Conservation (phyloP, 2,888 invertebrate species). For the Metopia argyrocephala region DNA sequence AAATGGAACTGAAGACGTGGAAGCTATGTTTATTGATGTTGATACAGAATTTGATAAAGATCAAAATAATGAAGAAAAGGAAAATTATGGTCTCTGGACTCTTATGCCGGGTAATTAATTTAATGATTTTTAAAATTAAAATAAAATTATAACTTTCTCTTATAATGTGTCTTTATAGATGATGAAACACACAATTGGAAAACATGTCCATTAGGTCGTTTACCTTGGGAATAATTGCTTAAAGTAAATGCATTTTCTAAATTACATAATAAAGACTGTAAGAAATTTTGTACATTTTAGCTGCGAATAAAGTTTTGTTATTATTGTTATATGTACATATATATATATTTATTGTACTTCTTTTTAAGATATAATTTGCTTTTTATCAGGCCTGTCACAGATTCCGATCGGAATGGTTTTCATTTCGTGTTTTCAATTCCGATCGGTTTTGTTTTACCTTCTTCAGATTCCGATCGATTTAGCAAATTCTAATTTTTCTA, state of each 20-base stretch:
- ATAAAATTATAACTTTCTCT: too few species aligned
- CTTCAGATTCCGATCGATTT: too few species aligned
- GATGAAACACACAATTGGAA: slow-evolving; percentile 71
- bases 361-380: neutral
- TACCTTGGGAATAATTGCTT: slow-evolving; percentile 71
- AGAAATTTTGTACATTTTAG: neutral
- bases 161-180: slow-evolving; percentile 55
- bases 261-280: neutral
- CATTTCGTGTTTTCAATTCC: too few species aligned
- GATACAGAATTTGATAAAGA: slow-evolving; percentile 23
- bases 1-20: slow-evolving; percentile 22
- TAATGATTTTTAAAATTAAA: too few species aligned
- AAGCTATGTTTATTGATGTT: slow-evolving; percentile 41
- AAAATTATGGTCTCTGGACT: slow-evolving; percentile 72
- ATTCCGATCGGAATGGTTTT: too few species aligned
- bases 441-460: too few species aligned
- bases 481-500: too few species aligned
- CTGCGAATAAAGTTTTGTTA: neutral
- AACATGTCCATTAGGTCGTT: slow-evolving; percentile 73
- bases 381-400: too few species aligned
- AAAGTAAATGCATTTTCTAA: neutral
- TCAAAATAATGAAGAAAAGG: neutral
- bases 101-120: slow-evolving; percentile 68
- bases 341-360: neutral
- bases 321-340: neutral